A percentile compares a stretch with the other conserved stretches of the same genome.
These are phyloP conservation scores for Mycteria americana DNA, from an alignment of 2,797 vertebrate species.

Conservation along the genomic window DNA sequence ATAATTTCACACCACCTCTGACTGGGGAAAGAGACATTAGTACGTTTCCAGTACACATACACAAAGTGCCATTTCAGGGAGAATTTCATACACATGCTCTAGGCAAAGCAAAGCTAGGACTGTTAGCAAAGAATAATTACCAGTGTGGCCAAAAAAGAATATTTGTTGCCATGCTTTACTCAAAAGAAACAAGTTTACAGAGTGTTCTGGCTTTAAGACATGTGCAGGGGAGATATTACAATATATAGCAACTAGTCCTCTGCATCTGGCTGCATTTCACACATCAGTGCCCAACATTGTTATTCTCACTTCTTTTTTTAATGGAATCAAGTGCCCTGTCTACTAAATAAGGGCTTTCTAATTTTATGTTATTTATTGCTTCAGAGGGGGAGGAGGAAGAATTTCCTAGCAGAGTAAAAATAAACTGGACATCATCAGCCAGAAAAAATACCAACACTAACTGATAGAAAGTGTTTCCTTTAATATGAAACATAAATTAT, in stretches of 20 bases:
- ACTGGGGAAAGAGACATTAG: background rate
- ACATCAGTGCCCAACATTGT: slow-evolving; percentile 67
- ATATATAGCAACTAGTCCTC: slow-evolving; percentile 40
- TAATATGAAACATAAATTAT: slow-evolving; percentile 55
- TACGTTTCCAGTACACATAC: background rate
- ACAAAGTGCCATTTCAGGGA: background rate
- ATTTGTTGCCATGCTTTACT: background rate
- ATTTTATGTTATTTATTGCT: slow-evolving; percentile 74
- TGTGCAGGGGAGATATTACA: slow-evolving; percentile 55
- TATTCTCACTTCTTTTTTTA: slow-evolving; percentile 83
- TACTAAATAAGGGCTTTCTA: slow-evolving; percentile 75
- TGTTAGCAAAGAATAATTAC: background rate
- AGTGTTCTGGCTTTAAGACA: slow-evolving; percentile 46
- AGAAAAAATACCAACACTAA: slow-evolving; percentile 45
- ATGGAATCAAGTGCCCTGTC: slow-evolving; percentile 69
- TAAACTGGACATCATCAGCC: slow-evolving; percentile 36
- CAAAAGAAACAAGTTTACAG: slow-evolving; percentile 26
- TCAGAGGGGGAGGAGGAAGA: slow-evolving; percentile 67
- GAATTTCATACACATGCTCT: background rate
- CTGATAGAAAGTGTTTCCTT: slow-evolving; percentile 35
- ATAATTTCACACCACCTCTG: background rate
- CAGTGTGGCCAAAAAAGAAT: background rate
- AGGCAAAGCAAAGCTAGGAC: background rate
- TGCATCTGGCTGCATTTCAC: slow-evolving; percentile 75
- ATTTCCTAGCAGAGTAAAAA: slow-evolving; percentile 71